Conservation (phyloP, 1,140 invertebrate species). For the Periplaneta americana region DNA sequence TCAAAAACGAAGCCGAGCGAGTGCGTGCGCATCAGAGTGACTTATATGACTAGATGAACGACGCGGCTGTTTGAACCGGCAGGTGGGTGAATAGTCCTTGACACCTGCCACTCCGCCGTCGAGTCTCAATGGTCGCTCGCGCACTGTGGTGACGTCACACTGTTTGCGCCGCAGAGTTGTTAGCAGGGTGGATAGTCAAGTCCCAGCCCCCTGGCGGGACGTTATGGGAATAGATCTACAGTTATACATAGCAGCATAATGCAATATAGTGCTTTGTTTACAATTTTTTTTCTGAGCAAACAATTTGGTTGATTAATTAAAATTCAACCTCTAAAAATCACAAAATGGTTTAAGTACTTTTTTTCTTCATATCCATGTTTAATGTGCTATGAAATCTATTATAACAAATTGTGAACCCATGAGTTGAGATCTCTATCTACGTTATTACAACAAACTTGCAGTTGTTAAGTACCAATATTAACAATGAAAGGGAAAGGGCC, state of each 20-base stretch:
- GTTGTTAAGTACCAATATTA: neutral
- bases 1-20: constrained; percentile 8
- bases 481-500: neutral
- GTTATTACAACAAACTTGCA: too few species aligned
- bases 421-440: neutral
- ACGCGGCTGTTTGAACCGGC: neutral
- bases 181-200: neutral
- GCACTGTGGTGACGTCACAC: too few species aligned
- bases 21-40: neutral
- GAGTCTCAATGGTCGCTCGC: too few species aligned
- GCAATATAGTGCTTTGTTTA: neutral
- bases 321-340: neutral
- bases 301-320: neutral
- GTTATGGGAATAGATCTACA: neutral
- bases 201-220: neutral
- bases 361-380: neutral
- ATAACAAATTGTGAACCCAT: neutral
- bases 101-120: too few species aligned
- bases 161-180: too few species aligned
- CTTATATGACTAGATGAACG: neutral
- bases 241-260: neutral
- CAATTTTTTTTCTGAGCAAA: neutral
- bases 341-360: neutral
- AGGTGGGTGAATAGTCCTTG: neutral
- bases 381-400: neutral